phyloP scores from a whole-genome alignment of 2,113 vertebrate genomes.

The Tor tambroides region DNA sequence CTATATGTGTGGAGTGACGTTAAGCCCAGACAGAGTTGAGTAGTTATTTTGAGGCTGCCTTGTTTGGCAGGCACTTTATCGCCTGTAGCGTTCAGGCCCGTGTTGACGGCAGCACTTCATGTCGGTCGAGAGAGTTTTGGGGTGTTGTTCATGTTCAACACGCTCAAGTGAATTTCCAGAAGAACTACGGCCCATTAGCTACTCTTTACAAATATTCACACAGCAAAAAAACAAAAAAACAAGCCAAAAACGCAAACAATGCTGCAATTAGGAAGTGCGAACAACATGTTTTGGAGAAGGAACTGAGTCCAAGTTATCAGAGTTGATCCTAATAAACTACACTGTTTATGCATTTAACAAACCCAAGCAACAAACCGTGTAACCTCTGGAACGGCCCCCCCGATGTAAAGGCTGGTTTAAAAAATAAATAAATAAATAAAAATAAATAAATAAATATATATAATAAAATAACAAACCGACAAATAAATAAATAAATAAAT shows the following conservation, averaged over 20 bases:
- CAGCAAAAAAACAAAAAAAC: not conserved
- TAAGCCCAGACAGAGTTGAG: slow-evolving; percentile 28
- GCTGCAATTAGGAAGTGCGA: slow-evolving; percentile 14
- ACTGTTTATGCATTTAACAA: not conserved
- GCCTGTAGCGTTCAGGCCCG: not conserved
- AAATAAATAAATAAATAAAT: too few species aligned
- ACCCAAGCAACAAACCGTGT: not conserved
- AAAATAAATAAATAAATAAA: not conserved
- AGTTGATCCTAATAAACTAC: not conserved
- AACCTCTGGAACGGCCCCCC: not conserved
- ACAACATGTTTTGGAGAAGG: not conserved
- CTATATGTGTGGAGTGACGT: slow-evolving; percentile 14
- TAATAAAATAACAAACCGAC: too few species aligned
- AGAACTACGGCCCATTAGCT: slow-evolving; percentile 12
- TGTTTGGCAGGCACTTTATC: slow-evolving; percentile 28
- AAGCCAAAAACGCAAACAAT: not conserved
- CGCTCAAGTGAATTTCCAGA: not conserved
- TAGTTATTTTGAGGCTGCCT: slow-evolving; percentile 43
- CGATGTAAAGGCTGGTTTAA: not conserved
- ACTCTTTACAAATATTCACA: slow-evolving; percentile 4
- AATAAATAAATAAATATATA: too few species aligned
- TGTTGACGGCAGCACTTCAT: slow-evolving; percentile 26
- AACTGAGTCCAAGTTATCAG: not conserved
- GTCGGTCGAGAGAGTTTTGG: slow-evolving; percentile 8
- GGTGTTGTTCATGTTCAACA: slow-evolving; percentile 14